A percentile compares a stretch with the other conserved stretches of the same genome.
Evolutionary conservation across 2,113 vertebrate genomes (phyloP).

Genomic region (Callithrix jacchus): DNA sequence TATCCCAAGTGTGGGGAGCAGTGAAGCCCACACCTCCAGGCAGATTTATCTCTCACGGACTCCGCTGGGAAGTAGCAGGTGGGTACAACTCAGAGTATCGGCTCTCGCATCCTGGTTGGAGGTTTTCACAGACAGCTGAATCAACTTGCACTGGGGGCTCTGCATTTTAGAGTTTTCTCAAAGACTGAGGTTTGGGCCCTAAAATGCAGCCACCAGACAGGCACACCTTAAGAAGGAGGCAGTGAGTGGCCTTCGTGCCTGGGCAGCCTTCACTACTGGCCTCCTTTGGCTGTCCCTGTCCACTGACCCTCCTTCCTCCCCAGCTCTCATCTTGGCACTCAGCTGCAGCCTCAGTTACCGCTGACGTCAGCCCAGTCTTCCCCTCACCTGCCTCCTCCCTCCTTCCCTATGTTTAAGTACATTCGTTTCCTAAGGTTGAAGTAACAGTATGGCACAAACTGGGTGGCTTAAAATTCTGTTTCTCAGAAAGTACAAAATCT

Average conservation of each 20-base stretch:
- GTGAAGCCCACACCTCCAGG: neutral
- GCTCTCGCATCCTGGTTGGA: neutral
- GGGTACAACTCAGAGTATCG: accelerated
- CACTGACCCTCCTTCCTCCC: accelerated
- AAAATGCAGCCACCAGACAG: neutral
- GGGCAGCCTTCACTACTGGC: accelerated
- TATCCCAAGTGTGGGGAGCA: neutral
- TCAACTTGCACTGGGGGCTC: neutral
- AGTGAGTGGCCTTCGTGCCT: neutral
- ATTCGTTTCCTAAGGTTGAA: neutral
- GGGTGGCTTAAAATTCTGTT: neutral
- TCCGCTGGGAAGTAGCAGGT: neutral
- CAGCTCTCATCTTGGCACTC: too few relatives aligned
- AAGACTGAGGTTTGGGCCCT: neutral
- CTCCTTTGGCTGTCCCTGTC: neutral
- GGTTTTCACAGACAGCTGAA: neutral
- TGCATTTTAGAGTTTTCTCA: neutral
- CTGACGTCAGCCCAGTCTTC: accelerated
- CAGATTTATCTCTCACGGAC: neutral
- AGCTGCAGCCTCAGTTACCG: neutral
- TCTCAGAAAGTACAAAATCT: neutral
- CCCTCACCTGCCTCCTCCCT: neutral
- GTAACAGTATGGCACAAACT: neutral
- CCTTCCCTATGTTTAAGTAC: neutral
- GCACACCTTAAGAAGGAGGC: accelerated